Evolutionary conservation across 1,140 invertebrate species (phyloP).

Genomic region (Mactra quadrangularis): DNA sequence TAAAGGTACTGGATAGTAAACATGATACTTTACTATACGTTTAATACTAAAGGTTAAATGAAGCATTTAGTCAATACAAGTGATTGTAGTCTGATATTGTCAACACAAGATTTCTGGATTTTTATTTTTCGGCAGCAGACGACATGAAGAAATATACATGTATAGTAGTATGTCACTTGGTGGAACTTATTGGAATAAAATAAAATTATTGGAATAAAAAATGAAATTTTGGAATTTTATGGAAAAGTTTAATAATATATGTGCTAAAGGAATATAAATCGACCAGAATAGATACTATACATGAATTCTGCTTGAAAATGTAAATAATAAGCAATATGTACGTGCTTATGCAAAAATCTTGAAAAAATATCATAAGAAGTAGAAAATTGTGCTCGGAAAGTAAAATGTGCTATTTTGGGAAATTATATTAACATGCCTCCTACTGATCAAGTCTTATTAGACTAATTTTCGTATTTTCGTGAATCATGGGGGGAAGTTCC

Average conservation of each 20-base stretch:
- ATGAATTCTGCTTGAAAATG: too few species aligned
- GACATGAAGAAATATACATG: slow-evolving; percentile 10
- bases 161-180: too few species aligned
- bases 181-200: background rate
- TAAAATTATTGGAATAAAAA: slow-evolving; percentile 10
- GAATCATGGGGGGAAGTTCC: slow-evolving; percentile 55
- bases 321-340: background rate
- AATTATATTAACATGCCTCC: background rate
- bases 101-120: slow-evolving; percentile 45
- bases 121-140: slow-evolving; percentile 35
- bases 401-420: background rate
- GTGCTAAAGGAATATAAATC: too few species aligned
- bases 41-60: slow-evolving; percentile 34
- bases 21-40: slow-evolving; percentile 22
- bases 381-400: background rate
- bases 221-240: too few species aligned
- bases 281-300: too few species aligned
- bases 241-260: too few species aligned
- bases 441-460: background rate
- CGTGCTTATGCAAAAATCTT: background rate
- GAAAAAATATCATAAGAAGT: background rate
- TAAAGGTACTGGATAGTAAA: slow-evolving; percentile 13
- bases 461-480: slow-evolving; percentile 35
- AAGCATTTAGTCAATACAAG: slow-evolving; percentile 37
- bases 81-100: slow-evolving; percentile 50